Percentiles rank a stretch among this genome's conserved stretches.
phyloP scores from a whole-genome alignment of 1,140 invertebrate genomes.

The Leptinotarsa defecta region DNA sequence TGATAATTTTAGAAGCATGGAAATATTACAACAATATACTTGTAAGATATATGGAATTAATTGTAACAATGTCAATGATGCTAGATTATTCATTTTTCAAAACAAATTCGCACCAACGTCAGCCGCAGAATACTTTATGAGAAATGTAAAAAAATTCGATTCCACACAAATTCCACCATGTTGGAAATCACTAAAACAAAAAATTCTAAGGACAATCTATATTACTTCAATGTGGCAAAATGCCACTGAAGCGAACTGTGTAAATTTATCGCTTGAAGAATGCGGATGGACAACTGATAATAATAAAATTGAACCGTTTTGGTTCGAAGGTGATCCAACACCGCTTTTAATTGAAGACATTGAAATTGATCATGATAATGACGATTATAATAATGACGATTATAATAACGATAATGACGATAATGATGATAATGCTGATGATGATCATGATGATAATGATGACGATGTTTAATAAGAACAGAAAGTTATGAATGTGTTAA shows the following conservation, averaged over 20 bases:
- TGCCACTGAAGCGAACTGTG: conserved; percentile 24
- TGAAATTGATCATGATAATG: conserved; percentile 12
- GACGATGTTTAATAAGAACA: conserved; percentile 9
- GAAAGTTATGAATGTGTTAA: neutral
- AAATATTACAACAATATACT: conserved; percentile 36
- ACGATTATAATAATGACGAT: neutral
- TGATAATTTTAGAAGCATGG: conserved; percentile 40
- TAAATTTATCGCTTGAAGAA: conserved; percentile 39
- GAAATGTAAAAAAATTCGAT: conserved; percentile 25
- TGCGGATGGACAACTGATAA: conserved; percentile 15
- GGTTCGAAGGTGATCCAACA: conserved; percentile 26
- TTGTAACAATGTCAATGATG: conserved; percentile 44
- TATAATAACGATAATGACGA: neutral
- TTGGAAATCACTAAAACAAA: conserved; percentile 41
- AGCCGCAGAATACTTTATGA: conserved; percentile 41
- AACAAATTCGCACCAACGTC: conserved; percentile 37
- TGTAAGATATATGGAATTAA: conserved; percentile 44
- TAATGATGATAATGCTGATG: conserved; percentile 16
- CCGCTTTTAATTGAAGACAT: conserved; percentile 20
- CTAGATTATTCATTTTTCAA: conserved; percentile 40
- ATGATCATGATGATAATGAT: conserved; percentile 8
- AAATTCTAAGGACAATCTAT: conserved; percentile 40
- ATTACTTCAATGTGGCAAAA: conserved; percentile 32
- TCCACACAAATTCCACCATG: conserved; percentile 28
- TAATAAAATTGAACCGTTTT: conserved; percentile 22